A percentile compares a stretch with the other conserved stretches of the same genome.
phyloP scores from a whole-genome alignment of 1,140 invertebrate species.

The Drosophila lacteicornis region DNA sequence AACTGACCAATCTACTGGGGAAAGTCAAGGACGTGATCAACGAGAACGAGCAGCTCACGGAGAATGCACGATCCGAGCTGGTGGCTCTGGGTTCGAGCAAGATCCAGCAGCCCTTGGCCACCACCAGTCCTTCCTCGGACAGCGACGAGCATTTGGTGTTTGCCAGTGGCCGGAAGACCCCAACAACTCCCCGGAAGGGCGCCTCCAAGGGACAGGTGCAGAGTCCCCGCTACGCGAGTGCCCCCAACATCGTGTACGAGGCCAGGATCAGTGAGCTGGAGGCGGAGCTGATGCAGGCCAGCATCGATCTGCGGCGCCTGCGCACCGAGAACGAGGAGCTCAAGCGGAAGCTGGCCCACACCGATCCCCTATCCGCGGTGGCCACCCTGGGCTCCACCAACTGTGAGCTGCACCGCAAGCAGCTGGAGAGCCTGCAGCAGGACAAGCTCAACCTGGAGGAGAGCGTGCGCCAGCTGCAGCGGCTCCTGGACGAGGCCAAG shows the following conservation, averaged over 20 bases:
- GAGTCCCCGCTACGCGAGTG: slow-evolving; percentile 83
- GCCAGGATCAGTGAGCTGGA: slow-evolving; percentile 93
- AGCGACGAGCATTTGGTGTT: slow-evolving; percentile 86
- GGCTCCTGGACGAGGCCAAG: slow-evolving; percentile 87
- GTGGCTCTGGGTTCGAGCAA: slow-evolving; percentile 41
- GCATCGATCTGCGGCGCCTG: slow-evolving; percentile 90
- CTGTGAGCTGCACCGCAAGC: slow-evolving; percentile 87
- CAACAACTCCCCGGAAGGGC: slow-evolving; percentile 55
- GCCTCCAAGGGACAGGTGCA: slow-evolving; percentile 57
- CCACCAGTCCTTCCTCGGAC: slow-evolving; percentile 81
- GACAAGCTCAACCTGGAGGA: slow-evolving; percentile 89
- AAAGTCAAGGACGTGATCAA: slow-evolving; percentile 93
- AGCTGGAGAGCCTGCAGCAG: slow-evolving; percentile 89
- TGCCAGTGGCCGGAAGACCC: slow-evolving; percentile 56
- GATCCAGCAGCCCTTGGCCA: slow-evolving; percentile 64
- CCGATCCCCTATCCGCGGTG: slow-evolving; percentile 69
- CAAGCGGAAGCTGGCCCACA: slow-evolving; percentile 87
- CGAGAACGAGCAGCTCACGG: slow-evolving; percentile 92
- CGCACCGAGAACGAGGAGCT: slow-evolving; percentile 89
- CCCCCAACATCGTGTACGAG: slow-evolving; percentile 91
- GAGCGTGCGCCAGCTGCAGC: slow-evolving; percentile 89
- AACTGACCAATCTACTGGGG: slow-evolving; percentile 89
- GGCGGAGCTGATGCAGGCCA: slow-evolving; percentile 91
- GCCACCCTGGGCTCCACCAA: slow-evolving; percentile 52
- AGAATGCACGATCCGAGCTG: slow-evolving; percentile 87